phyloP scores from a whole-genome alignment of 2,888 invertebrate genomes.

The Rotaria macrura region DNA sequence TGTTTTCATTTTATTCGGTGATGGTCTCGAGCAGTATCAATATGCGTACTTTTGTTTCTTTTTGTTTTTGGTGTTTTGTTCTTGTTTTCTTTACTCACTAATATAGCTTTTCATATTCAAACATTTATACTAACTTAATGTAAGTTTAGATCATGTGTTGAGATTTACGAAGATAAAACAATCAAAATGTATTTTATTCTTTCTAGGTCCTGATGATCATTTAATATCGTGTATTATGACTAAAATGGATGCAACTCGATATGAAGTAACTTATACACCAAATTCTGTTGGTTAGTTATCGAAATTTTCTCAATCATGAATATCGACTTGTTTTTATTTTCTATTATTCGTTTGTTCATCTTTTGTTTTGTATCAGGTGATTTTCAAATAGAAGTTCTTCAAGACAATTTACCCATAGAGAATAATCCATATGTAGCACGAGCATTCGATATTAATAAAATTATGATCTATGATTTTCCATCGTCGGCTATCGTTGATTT shows the following conservation, averaged over 20 bases:
- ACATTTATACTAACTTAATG: not conserved
- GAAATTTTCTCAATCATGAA: too few relatives aligned
- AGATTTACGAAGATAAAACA: too few relatives aligned
- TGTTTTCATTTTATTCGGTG: not conserved
- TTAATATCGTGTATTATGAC: not conserved
- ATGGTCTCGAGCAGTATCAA: not conserved
- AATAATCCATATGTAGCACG: not conserved
- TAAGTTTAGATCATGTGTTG: not conserved
- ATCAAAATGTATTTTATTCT: not conserved
- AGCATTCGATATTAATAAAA: conserved; percentile 17
- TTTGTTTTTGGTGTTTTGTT: not conserved
- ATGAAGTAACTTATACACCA: not conserved
- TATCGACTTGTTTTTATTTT: not conserved
- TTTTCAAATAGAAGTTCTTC: not conserved
- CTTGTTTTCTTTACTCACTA: not conserved
- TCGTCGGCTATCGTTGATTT: conserved; percentile 50
- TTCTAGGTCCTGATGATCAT: not conserved
- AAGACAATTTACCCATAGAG: not conserved
- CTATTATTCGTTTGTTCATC: too few relatives aligned
- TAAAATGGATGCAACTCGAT: not conserved
- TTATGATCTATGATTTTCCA: conserved; percentile 34
- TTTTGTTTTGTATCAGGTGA: too few relatives aligned
- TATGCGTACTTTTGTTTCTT: not conserved
- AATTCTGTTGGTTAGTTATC: not conserved
- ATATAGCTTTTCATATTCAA: not conserved